Conservation (phyloP, 2,113 vertebrate genomes). For the Mormoops blainvillei region DNA sequence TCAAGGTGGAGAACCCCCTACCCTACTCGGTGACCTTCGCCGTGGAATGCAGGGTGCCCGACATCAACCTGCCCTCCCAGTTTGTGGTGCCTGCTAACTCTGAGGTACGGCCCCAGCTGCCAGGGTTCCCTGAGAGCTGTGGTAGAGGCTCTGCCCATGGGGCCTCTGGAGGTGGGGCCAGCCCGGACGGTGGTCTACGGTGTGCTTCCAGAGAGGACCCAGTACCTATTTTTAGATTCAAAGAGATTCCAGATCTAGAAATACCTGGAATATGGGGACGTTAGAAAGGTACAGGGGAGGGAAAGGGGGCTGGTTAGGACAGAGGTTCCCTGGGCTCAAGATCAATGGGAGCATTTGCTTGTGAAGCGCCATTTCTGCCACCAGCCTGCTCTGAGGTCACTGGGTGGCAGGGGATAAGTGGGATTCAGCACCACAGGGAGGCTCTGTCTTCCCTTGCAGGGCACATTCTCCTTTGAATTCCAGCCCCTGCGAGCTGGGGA, state of each 20-base stretch:
- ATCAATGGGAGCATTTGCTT: neutral
- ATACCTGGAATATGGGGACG: neutral
- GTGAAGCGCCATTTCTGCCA: neutral
- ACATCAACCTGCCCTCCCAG: slow-evolving; percentile 83
- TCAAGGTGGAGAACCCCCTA: slow-evolving; percentile 88
- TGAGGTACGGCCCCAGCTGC: slow-evolving; percentile 76
- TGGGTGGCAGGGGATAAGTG: neutral
- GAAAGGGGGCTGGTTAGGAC: neutral
- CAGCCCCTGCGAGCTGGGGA: slow-evolving; percentile 84
- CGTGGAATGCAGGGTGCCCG: slow-evolving; percentile 81
- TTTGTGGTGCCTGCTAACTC: slow-evolving; percentile 83
- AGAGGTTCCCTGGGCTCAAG: neutral
- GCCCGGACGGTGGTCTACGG: accelerated
- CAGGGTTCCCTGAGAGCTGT: neutral
- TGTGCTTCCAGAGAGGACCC: neutral
- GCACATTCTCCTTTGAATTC: slow-evolving; percentile 84
- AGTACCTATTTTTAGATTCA: neutral
- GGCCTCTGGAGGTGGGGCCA: neutral
- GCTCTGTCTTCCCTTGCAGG: slow-evolving; percentile 69
- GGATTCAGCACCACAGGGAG: neutral
- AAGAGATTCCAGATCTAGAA: neutral
- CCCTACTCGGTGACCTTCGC: slow-evolving; percentile 74
- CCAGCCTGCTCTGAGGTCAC: neutral
- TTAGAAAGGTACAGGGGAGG: neutral
- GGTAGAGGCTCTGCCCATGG: neutral